Evolutionary conservation across 2,113 vertebrate genomes (phyloP), one percentile per base, ranked within the genome.

Genomic region (Rutilus rutilus): DNA sequence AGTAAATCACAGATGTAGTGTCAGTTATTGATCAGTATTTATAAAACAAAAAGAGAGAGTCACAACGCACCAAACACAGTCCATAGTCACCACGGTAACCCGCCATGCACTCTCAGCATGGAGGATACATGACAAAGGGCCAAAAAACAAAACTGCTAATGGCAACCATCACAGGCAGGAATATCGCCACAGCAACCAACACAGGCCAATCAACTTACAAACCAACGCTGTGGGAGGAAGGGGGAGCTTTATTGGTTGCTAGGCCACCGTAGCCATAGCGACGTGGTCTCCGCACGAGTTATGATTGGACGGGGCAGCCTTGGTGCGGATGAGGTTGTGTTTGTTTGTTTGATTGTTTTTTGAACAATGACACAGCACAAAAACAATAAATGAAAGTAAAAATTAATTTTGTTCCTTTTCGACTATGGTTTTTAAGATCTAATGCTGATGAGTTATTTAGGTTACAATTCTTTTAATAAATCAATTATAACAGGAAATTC

Each of bases 191-290:
- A 94, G 94, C 93, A 93, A 95, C 92, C 94, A 93, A 95, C 94
- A 95, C 94, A 95, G 94, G 92, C 94, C 95, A 95, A 93, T 95
- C 93, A 93, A 96, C 96, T 97, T 97, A 96, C 96, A 93, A 95
- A 86, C 86, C 86, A 87, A 93, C 92, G 92, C 89, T 92, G 91
- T 93, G 93, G 94, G 93, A 92, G 94, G 89, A 93, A 93, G 93
- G 93, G 94, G 85, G 91, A 91, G 92, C 94, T 95, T 95, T 94
- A 94, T 94, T 89, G 94, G 93, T 92, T 93, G 94, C 93, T 95
- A 93, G 93, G 94, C 92, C 93, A 95, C 94, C 93, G 88, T 93
- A 94, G 93, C 94, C 95, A 92, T 94, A 95, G 94, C 94, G 94
- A 95, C 94, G 94, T 92, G 91, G 89, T 94, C 95, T 94, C 94